Conservation (phyloP, 2,113 vertebrate genomes). For the Notothenia rossii region DNA sequence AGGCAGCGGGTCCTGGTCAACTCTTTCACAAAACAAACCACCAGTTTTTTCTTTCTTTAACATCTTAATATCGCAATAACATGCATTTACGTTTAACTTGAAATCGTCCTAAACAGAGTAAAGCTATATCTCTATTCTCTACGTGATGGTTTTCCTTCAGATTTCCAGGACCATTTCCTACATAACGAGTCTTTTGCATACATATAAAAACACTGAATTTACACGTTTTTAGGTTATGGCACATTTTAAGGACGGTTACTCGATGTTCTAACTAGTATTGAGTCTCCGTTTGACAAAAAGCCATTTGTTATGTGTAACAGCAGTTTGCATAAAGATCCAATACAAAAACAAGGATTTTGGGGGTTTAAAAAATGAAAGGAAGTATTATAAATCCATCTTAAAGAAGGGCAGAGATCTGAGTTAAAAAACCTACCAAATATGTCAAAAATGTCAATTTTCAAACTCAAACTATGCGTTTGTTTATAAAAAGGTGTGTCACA, state of each 20-base stretch:
- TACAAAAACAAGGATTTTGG: conserved; percentile 1
- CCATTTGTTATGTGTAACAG: background rate
- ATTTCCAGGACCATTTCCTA: conserved; percentile 1
- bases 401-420: background rate
- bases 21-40: background rate
- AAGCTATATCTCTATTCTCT: too few species aligned
- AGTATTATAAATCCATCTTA: background rate
- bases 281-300: background rate
- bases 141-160: background rate
- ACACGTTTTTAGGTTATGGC: conserved; percentile 60
- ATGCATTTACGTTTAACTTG: background rate
- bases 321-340: background rate
- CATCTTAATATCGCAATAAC: conserved; percentile 1
- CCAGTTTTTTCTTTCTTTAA: background rate
- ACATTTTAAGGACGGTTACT: conserved; percentile 41
- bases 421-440: conserved; percentile 1
- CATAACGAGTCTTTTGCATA: conserved; percentile 1
- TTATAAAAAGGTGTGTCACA: background rate
- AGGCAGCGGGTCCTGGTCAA: conserved; percentile 29
- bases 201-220: conserved; percentile 22
- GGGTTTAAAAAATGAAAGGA: conserved; percentile 5
- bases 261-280: background rate
- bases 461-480: background rate
- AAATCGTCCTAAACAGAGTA: background rate
- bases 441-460: background rate